Conservation (phyloP, 2,797 vertebrate genomes). For the Simalia tracyae region DNA sequence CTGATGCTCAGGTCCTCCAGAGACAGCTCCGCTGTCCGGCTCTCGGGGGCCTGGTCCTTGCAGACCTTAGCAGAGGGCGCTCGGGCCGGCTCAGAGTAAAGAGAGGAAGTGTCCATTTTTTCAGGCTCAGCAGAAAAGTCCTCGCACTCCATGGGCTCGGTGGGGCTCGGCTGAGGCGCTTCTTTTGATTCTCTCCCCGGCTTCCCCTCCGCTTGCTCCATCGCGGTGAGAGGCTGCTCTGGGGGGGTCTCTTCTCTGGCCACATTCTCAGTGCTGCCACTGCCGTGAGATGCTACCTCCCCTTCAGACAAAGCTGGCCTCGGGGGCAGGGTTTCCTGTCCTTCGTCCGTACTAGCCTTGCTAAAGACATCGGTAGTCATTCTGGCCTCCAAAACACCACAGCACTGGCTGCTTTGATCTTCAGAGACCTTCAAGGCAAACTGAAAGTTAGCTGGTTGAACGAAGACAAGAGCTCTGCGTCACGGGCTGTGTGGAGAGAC, state of each 20-base stretch:
- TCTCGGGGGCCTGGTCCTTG: constrained; percentile 78
- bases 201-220: constrained; percentile 69
- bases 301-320: constrained; percentile 80
- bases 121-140: constrained; percentile 70
- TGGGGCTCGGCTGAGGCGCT: constrained; percentile 62
- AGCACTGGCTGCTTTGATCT: constrained; percentile 75
- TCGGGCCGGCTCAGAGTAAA: constrained; percentile 65
- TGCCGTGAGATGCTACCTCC: constrained; percentile 49
- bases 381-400: constrained; percentile 79
- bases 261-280: constrained; percentile 68
- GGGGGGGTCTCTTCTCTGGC: constrained; percentile 72
- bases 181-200: constrained; percentile 71
- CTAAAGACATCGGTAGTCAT: constrained; percentile 91
- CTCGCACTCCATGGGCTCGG: constrained; percentile 90
- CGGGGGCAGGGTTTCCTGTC: constrained; percentile 81
- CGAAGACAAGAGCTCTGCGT: neutral
- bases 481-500: neutral
- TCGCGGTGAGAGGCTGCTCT: constrained; percentile 67
- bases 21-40: constrained; percentile 86
- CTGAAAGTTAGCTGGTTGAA: neutral
- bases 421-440: constrained; percentile 79
- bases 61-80: constrained; percentile 52
- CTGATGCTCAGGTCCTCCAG: constrained; percentile 97
- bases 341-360: constrained; percentile 84
- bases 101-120: constrained; percentile 63